These are phyloP conservation scores for Hirundichthys speculiger DNA, from an alignment of 2,113 vertebrate species.

Conservation along the genomic window DNA sequence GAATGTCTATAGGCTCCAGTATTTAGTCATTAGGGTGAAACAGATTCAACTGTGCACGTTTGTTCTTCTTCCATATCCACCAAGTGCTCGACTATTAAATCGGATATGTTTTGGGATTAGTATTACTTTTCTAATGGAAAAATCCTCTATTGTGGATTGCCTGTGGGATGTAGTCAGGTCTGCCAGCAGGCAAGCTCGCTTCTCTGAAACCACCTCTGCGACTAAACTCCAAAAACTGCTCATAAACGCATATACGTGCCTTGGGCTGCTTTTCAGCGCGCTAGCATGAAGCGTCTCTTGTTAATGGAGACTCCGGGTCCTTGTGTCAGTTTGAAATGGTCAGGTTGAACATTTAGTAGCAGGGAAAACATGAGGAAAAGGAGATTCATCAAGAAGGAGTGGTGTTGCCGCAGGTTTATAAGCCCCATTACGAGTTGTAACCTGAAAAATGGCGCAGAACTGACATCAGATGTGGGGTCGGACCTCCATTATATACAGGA, in stretches of 20 bases:
- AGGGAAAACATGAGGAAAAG: neutral
- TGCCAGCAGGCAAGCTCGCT: slow-evolving; percentile 1
- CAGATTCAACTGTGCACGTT: neutral
- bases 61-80: neutral
- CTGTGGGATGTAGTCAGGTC: neutral
- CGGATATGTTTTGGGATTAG: slow-evolving; percentile 3
- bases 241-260: slow-evolving; percentile 15
- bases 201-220: neutral
- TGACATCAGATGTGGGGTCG: slow-evolving; percentile 1
- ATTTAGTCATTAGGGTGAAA: neutral
- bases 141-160: neutral
- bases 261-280: slow-evolving; percentile 19
- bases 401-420: no score
- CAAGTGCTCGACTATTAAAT: slow-evolving; percentile 1
- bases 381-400: no score
- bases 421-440: no score
- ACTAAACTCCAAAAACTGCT: slow-evolving; percentile 6
- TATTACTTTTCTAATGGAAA: neutral
- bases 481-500: slow-evolving; percentile 38
- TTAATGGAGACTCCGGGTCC: slow-evolving; percentile 14
- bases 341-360: slow-evolving; percentile 3
- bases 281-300: slow-evolving; percentile 24
- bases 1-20: neutral
- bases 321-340: slow-evolving; percentile 21
- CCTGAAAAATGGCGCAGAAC: neutral